Conservation (phyloP, 2,797 vertebrate genomes). For the Stomatorhinus walkeri region DNA sequence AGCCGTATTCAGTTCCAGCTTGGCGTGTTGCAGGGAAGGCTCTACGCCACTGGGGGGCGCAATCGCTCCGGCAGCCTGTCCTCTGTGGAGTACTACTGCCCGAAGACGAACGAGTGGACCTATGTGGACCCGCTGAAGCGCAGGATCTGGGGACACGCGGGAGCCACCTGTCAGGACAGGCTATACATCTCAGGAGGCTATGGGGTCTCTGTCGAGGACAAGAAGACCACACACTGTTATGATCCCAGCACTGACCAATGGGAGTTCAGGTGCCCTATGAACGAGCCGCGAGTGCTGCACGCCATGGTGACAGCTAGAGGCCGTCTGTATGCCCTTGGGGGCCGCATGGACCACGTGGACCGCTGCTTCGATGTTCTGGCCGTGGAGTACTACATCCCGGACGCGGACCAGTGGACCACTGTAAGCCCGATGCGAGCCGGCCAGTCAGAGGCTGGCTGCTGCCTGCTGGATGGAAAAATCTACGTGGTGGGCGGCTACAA, state of each 20-base stretch:
- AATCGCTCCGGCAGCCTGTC: conserved; percentile 89
- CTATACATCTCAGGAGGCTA: conserved; percentile 91
- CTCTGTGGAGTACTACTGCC: conserved; percentile 86
- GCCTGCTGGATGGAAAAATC: conserved; percentile 79
- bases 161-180: conserved; percentile 64
- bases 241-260: conserved; percentile 74
- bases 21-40: conserved; percentile 66
- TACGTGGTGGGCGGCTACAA: conserved; percentile 92
- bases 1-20: conserved; percentile 95
- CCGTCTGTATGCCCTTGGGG: conserved; percentile 81
- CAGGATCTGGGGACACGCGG: conserved; percentile 93
- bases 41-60: conserved; percentile 89
- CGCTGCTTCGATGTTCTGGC: conserved; percentile 90
- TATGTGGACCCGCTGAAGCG: conserved; percentile 82
- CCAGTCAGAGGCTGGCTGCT: conserved; percentile 92
- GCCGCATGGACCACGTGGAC: conserved; percentile 94
- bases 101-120: conserved; percentile 82
- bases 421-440: conserved; percentile 88
- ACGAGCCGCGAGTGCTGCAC: conserved; percentile 85
- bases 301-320: conserved; percentile 72
- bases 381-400: conserved; percentile 82
- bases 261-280: conserved; percentile 88
- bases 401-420: conserved; percentile 88
- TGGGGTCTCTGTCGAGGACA: conserved; percentile 87
- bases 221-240: conserved; percentile 88